Conservation (phyloP, 2,113 vertebrate species). For the Hemichromis elongatus region DNA sequence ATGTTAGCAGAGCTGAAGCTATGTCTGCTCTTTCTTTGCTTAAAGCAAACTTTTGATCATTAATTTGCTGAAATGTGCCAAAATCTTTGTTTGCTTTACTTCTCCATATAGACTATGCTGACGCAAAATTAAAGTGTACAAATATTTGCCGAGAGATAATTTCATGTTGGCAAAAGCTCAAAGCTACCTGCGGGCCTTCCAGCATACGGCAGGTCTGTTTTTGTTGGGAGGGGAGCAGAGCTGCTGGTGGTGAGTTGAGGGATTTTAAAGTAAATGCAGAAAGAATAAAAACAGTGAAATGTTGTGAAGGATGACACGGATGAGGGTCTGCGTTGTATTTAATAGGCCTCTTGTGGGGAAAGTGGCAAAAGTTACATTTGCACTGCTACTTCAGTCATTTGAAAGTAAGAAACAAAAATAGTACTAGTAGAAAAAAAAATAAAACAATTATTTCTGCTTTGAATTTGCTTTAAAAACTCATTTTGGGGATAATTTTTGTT, state of each 20-base stretch:
- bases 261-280: neutral
- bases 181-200: neutral
- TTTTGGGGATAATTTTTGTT: neutral
- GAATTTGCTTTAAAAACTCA: neutral
- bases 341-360: neutral
- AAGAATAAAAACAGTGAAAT: neutral
- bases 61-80: constrained; percentile 9
- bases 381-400: neutral
- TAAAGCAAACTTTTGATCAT: neutral
- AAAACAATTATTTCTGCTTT: neutral
- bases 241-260: neutral
- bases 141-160: constrained; percentile 38
- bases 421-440: neutral
- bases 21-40: neutral
- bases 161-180: neutral
- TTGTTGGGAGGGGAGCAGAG: neutral
- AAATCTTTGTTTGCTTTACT: constrained; percentile 5
- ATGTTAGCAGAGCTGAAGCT: neutral
- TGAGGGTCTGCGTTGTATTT: neutral
- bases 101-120: neutral
- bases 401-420: neutral
- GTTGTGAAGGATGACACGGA: neutral
- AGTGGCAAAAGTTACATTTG: neutral
- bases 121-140: neutral
- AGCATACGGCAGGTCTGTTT: neutral